Evolutionary conservation across 2,888 invertebrate genomes (phyloP).

Genomic region (Allygus modestus): DNA sequence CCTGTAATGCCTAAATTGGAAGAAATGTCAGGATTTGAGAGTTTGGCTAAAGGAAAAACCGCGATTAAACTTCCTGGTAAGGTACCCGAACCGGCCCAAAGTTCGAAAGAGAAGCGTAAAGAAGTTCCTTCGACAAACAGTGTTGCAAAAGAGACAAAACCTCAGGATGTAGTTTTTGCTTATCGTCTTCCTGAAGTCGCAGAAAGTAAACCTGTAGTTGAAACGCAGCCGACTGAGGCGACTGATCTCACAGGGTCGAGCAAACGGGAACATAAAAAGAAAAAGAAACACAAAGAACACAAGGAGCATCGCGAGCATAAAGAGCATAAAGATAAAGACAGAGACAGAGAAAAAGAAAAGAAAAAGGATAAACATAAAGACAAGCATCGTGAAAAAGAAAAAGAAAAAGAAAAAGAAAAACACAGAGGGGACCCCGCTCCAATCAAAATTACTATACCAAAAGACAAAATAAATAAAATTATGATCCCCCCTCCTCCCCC

Average conservation of each 20-base stretch:
- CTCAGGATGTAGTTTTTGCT: background rate
- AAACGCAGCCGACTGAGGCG: slow-evolving; percentile 58
- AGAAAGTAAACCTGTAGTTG: slow-evolving; percentile 65
- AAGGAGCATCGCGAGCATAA: slow-evolving; percentile 84
- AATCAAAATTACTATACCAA: slow-evolving; percentile 80
- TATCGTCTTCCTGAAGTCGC: slow-evolving; percentile 14
- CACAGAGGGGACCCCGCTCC: slow-evolving; percentile 76
- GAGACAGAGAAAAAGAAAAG: slow-evolving; percentile 73
- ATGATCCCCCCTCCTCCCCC: slow-evolving; percentile 62
- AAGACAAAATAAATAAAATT: slow-evolving; percentile 76
- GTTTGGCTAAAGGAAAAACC: slow-evolving; percentile 60
- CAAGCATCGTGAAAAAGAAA: slow-evolving; percentile 73
- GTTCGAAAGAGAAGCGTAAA: slow-evolving; percentile 43
- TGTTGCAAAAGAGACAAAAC: background rate
- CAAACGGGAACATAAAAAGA: slow-evolving; percentile 70
- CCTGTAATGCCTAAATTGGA: slow-evolving; percentile 81
- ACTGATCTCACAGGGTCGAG: slow-evolving; percentile 42
- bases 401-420: slow-evolving; percentile 76
- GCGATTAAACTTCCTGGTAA: slow-evolving; percentile 58
- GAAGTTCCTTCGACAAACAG: slow-evolving; percentile 24
- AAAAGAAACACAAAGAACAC: slow-evolving; percentile 76
- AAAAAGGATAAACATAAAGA: slow-evolving; percentile 78
- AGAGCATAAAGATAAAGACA: slow-evolving; percentile 78
- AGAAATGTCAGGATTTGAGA: slow-evolving; percentile 80
- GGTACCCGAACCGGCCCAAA: slow-evolving; percentile 18